phyloP scores from a whole-genome alignment of 2,113 vertebrate species.

The Ceyx melanurus region DNA sequence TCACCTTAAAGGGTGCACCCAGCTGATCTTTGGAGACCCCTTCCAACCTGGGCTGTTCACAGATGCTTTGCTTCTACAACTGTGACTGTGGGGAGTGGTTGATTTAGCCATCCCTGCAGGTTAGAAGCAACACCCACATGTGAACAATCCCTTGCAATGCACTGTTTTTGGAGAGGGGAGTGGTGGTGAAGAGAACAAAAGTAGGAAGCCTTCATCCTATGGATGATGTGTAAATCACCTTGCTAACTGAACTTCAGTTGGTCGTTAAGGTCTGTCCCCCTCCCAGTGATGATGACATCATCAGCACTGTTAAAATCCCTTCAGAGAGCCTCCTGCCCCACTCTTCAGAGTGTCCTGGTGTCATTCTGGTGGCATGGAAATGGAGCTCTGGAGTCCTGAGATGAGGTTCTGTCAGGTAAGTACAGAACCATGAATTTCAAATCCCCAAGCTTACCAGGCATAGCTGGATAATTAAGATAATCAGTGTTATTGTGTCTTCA shows the following conservation, averaged over 20 bases:
- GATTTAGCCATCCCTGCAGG: background rate
- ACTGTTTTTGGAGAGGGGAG: accelerated
- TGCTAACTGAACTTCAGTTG: background rate
- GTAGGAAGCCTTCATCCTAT: background rate
- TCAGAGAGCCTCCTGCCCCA: background rate
- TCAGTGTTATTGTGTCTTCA: accelerated
- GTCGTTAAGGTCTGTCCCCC: background rate
- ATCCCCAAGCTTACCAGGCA: background rate
- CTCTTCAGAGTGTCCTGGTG: background rate
- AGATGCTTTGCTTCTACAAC: background rate
- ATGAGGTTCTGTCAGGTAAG: background rate
- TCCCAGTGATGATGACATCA: background rate
- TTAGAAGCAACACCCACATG: background rate
- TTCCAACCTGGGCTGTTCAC: background rate
- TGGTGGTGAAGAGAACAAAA: background rate
- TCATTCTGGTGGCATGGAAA: background rate
- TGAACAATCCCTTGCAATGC: background rate
- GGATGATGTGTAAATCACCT: background rate
- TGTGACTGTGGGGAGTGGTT: background rate
- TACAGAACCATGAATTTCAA: background rate
- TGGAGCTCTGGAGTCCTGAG: background rate
- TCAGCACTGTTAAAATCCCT: background rate
- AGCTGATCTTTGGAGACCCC: background rate
- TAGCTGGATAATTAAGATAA: background rate
- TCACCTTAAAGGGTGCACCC: background rate